phyloP scores from a whole-genome alignment of 2,113 vertebrate genomes.

The Phoenicopterus ruber region DNA sequence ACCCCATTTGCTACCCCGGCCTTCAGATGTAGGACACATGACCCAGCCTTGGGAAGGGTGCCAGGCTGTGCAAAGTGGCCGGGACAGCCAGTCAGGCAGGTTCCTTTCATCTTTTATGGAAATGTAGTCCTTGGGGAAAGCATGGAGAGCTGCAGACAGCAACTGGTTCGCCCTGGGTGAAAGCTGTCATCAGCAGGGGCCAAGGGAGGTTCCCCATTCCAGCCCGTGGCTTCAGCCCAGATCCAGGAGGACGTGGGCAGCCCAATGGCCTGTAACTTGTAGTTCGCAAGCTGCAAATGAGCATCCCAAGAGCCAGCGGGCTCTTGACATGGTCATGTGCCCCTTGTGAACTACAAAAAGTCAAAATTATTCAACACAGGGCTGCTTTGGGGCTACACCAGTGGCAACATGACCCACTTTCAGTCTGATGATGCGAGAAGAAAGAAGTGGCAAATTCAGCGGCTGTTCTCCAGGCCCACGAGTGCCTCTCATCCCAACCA shows the following conservation, averaged over 20 bases:
- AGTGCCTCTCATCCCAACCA: neutral
- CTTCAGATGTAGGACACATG: neutral
- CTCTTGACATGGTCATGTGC: neutral
- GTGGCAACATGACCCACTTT: neutral
- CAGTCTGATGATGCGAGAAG: neutral
- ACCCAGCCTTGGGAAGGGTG: neutral
- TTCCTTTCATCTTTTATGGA: conserved; percentile 20
- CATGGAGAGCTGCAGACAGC: neutral
- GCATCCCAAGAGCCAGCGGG: neutral
- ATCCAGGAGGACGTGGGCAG: neutral
- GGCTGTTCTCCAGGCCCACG: neutral
- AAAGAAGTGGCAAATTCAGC: neutral
- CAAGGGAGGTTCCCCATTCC: neutral
- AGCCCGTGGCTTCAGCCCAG: neutral
- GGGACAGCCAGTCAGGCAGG: conserved; percentile 8
- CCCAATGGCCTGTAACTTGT: neutral
- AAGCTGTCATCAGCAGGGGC: neutral
- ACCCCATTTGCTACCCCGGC: neutral
- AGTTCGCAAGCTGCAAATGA: neutral
- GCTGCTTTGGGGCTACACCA: neutral
- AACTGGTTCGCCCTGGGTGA: neutral
- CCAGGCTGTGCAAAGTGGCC: neutral
- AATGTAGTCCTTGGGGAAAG: neutral
- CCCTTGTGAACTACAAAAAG: neutral
- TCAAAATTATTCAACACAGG: neutral